Evolutionary conservation across 2,888 invertebrate genomes (phyloP).

Genomic region (Himalopsyche japonica): DNA sequence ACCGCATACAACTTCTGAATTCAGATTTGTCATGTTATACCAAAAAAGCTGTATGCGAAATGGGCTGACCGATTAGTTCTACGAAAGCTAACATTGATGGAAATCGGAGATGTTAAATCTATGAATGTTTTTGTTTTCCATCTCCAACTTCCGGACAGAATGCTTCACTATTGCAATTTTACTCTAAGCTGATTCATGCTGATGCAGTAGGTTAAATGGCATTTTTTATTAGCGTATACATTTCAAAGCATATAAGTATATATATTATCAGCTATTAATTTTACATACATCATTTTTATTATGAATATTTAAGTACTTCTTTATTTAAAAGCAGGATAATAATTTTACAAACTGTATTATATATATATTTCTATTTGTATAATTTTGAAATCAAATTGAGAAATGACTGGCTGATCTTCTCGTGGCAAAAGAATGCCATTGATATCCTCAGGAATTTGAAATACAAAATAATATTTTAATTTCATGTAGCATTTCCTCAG

Average conservation of each 20-base stretch:
- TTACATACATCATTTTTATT: neutral
- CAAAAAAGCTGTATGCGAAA: slow-evolving; percentile 8
- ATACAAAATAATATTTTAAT: too few species aligned
- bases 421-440: too few species aligned
- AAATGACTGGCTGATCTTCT: too few species aligned
- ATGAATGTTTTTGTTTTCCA: neutral
- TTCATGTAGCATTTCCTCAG: too few species aligned
- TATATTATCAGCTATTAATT: neutral
- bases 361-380: too few species aligned
- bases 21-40: neutral
- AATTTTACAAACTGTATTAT: too few species aligned
- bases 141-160: slow-evolving; percentile 23
- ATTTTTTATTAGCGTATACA: slow-evolving; percentile 15
- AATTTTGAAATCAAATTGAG: too few species aligned
- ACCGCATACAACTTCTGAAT: slow-evolving; percentile 1
- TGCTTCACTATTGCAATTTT: slow-evolving; percentile 22
- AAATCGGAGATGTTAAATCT: slow-evolving; percentile 3
- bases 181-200: slow-evolving; percentile 31
- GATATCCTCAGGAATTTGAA: too few species aligned
- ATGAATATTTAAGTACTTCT: neutral
- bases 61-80: slow-evolving; percentile 27
- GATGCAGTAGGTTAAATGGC: slow-evolving; percentile 18
- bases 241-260: slow-evolving; percentile 2
- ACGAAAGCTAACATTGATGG: slow-evolving; percentile 35
- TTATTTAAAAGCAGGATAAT: slow-evolving; percentile 20